Evolutionary conservation across 1,140 invertebrate species (phyloP).

Genomic region (Drosophila watanabei): DNA sequence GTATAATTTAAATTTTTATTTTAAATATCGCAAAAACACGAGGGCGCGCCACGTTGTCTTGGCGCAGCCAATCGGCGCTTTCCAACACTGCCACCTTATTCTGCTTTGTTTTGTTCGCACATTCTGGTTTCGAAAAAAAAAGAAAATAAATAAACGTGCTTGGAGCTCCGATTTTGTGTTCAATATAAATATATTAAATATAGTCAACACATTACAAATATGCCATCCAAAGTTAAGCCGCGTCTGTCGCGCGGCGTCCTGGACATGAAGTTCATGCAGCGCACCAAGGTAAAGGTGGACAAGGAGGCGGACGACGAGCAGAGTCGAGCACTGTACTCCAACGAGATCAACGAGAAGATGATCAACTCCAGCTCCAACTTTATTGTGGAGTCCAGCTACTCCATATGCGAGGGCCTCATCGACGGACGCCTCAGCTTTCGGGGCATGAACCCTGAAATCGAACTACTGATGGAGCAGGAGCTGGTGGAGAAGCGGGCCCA

Average conservation of each 20-base stretch:
- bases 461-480: constrained; percentile 89
- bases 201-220: constrained; percentile 22
- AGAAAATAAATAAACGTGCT: constrained; percentile 51
- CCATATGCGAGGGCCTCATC: constrained; percentile 90
- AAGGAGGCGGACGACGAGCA: constrained; percentile 91
- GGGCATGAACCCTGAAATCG: constrained; percentile 96
- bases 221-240: constrained; percentile 78
- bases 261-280: constrained; percentile 96
- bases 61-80: neutral
- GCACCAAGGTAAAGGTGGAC: constrained; percentile 93
- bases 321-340: constrained; percentile 88
- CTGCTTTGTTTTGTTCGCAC: constrained; percentile 61
- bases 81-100: constrained; percentile 16
- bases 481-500: constrained; percentile 81
- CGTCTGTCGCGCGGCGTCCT: constrained; percentile 90
- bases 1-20: constrained; percentile 22
- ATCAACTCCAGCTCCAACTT: constrained; percentile 88
- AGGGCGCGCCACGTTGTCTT: constrained; percentile 40
- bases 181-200: neutral
- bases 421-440: constrained; percentile 94
- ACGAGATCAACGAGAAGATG: constrained; percentile 89
- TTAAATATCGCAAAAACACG: constrained; percentile 25
- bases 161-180: neutral
- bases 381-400: constrained; percentile 91
- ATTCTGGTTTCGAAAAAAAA: constrained; percentile 12